phyloP scores from a whole-genome alignment of 2,113 vertebrate genomes.

The Indicator indicator region DNA sequence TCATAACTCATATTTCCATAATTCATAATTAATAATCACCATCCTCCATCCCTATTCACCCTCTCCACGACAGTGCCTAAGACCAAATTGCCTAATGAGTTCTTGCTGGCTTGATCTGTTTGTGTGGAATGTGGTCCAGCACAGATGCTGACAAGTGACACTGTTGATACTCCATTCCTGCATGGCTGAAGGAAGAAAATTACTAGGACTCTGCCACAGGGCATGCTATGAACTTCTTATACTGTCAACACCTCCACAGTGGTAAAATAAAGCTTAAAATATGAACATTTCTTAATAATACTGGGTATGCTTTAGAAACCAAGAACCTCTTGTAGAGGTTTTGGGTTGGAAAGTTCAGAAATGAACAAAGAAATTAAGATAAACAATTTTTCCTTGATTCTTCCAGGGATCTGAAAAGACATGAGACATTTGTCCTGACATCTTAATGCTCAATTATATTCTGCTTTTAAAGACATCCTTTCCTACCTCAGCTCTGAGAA shows the following conservation, averaged over 20 bases:
- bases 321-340: constrained; percentile 15
- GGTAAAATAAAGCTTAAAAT: constrained; percentile 17
- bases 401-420: background rate
- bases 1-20: no score
- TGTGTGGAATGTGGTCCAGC: background rate
- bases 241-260: background rate
- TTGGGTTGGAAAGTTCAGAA: background rate
- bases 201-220: background rate
- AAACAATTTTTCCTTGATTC: constrained; percentile 49
- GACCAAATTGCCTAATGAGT: background rate
- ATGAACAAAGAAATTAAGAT: background rate
- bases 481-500: background rate
- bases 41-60: no score
- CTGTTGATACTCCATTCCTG: background rate
- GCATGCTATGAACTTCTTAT: accelerated
- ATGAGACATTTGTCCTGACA: background rate
- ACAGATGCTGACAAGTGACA: background rate
- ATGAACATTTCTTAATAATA: background rate
- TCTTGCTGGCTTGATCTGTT: background rate
- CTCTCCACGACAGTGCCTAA: background rate
- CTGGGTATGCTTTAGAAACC: background rate
- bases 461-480: constrained; percentile 2
- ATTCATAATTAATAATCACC: no score
- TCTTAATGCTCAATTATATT: constrained; percentile 23
- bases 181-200: background rate